Evolutionary conservation across 2,113 vertebrate species (phyloP), one percentile per base, ranked within the genome.

Genomic region (Misgurnus mizolepis): DNA sequence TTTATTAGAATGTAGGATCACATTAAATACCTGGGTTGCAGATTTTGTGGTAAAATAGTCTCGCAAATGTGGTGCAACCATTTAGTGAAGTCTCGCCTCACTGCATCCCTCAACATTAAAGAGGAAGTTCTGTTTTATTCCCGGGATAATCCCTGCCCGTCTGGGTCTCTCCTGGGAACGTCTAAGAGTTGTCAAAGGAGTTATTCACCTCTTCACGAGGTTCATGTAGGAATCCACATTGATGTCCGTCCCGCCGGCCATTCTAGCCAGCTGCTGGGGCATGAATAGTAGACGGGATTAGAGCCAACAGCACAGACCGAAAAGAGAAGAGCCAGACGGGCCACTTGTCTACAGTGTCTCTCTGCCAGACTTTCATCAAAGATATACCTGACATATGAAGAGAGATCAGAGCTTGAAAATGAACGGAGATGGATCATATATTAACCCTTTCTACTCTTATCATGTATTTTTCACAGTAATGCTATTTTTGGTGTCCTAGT

Each of bases 271-370:
- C 83, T 86, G 86, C 78, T 83, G 82, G 85, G 77, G 81, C 85
- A 85, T 86, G 83, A 89, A 90, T 87, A 85, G 80, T 81, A 88
- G 85, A 83, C 76, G 81, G 88, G 88, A 90, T 87, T 88, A 90
- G 83, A 70, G 67, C 66, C n/a, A 78, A 76, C 47, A 43, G 55
- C 45, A 61, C 41, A 45, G 50, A 80, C 18, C 53, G 83, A 76
- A n/a, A 12, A 39, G 55, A 71, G 67, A 79, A 22, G 53, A 47
- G 70, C 50, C 79, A 74, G 60, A 64, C 49, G 34, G 43, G 70
- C 53, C 64, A 61, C 65, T 49, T 53, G 79, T 66, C 78, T 72
- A 53, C 49, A 34, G 61, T 27, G 78, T 86, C 80, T 83, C 40
- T 27, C 60, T 47, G 58, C 55, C 27, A 14, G 9, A 78, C 82